Evolutionary conservation across 2,888 invertebrate species (phyloP), one percentile per base, ranked within the genome.

Genomic region (Hydropsyche betteni): DNA sequence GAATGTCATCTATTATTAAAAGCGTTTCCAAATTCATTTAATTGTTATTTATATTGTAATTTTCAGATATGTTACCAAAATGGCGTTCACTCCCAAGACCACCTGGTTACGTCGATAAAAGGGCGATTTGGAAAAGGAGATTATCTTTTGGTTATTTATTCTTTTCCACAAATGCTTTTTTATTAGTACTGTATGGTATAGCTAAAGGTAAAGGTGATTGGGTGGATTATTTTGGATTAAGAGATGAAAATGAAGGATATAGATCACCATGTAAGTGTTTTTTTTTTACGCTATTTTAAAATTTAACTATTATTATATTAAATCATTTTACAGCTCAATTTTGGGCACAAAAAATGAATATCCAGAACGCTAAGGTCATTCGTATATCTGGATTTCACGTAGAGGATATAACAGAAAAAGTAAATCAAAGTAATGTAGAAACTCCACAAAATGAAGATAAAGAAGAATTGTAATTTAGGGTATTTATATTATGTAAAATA

Each of bases 101-200:
- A 4, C 55, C 55, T n/a, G 14, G 16, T 55, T 55, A 14, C 6
- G 55, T 55, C 12, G 83, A 88, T 12, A 83, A 82, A 50, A 93
- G 93, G 0, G 81, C 84, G 1, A 61, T 86, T 7, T 91, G 91
- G 91, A 91, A 91, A 82, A 84, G 86, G 5, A 86, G 91, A 33
- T 83, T 93, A 0, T 90, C 92, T 78, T 78, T 92, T 76, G 85
- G 83, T 0, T 93, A 93, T 81, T 89, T 89, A 51, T 74, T 93
- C 61, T n/a, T 91, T 7, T 90, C 91, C 12, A 93, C 93, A 93
- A 90, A 93, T 83, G 91, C 91, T 0, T 90, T 92, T 82, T 93
- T 92, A 8, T 80, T 90, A 16, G 89, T 92, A n/a, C 5, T 76
- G 10, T 44, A 58, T 10, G 5, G n/a, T 6, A 3, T 14, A 8